Evolutionary conservation across 2,888 invertebrate genomes (phyloP).

Genomic region (Caenorhabditis panamensis): DNA sequence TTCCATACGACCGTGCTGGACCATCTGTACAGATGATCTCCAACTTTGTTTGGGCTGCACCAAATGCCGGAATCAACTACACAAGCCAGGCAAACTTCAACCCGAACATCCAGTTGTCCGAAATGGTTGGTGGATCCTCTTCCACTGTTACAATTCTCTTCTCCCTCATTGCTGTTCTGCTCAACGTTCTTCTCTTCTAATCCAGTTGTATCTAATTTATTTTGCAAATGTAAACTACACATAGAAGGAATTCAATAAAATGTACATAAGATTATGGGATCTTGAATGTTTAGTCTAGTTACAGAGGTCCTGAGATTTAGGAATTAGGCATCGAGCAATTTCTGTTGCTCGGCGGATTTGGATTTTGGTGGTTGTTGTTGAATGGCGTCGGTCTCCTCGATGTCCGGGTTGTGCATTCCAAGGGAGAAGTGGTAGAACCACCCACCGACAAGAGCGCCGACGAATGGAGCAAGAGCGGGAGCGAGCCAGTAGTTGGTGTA

Average conservation of each 20-base stretch:
- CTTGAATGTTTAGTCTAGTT: too few species aligned
- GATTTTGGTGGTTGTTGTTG: conserved; percentile 21
- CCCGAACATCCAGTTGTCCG: conserved; percentile 53
- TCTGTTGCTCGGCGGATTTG: conserved; percentile 46
- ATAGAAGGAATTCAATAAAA: conserved; percentile 37
- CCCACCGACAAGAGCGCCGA: conserved; percentile 70
- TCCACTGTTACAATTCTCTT: conserved; percentile 7
- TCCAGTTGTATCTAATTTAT: conserved; percentile 25
- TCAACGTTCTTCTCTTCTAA: conserved; percentile 27
- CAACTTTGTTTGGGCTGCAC: conserved; percentile 54
- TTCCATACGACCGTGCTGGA: conserved; percentile 67
- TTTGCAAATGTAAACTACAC: conserved; percentile 10
- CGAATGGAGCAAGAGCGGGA: conserved; percentile 68
- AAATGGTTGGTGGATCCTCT: conserved; percentile 20
- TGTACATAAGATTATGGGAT: conserved; percentile 36
- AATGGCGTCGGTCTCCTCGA: conserved; percentile 35
- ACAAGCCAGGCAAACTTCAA: conserved; percentile 49
- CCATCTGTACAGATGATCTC: conserved; percentile 64
- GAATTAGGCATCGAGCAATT: conserved; percentile 52
- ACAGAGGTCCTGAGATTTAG: too few species aligned
- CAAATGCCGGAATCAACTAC: conserved; percentile 42
- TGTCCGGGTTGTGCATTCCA: conserved; percentile 68
- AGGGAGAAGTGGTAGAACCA: conserved; percentile 66
- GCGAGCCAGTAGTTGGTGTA: conserved; percentile 68
- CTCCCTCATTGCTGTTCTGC: conserved; percentile 20